These are phyloP conservation scores for Phytoseiulus persimilis DNA, from an alignment of 2,888 invertebrate genomes.

Conservation along the genomic window DNA sequence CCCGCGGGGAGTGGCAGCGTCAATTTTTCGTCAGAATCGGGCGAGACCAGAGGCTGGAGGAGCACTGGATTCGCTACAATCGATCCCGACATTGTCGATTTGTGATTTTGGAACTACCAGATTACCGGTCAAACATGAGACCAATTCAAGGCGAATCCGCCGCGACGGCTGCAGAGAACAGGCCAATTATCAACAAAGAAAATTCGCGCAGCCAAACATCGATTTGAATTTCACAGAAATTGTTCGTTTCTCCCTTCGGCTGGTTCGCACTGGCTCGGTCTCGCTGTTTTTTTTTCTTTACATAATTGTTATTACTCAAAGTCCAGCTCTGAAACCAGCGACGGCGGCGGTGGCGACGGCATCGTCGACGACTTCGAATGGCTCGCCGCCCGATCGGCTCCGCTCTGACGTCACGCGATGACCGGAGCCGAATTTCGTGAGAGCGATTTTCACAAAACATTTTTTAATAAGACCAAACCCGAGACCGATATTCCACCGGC, in stretches of 20 bases:
- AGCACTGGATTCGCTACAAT: background rate
- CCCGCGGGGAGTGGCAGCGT: no score
- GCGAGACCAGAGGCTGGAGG: background rate
- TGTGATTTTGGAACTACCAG: background rate
- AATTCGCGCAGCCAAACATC: background rate
- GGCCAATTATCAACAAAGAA: slow-evolving; percentile 5
- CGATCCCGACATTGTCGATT: background rate
- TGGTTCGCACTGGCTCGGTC: background rate
- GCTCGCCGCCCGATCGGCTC: background rate
- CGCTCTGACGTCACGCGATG: background rate
- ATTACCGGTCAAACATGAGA: background rate
- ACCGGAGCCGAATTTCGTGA: background rate
- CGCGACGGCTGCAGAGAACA: background rate
- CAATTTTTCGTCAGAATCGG: no score
- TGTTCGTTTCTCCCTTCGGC: background rate
- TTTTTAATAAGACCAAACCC: background rate
- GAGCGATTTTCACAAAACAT: slow-evolving; percentile 5
- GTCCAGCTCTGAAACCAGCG: background rate
- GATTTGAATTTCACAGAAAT: slow-evolving; percentile 5
- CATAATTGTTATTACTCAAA: slow-evolving; percentile 5
- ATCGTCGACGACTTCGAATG: background rate
- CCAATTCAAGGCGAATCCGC: background rate
- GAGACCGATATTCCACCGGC: background rate
- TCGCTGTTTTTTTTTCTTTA: background rate
- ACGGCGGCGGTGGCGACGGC: background rate